Base-by-base conservation (phyloP, 2,113 vertebrate species). In the Ploceus nigricollis region DNA sequence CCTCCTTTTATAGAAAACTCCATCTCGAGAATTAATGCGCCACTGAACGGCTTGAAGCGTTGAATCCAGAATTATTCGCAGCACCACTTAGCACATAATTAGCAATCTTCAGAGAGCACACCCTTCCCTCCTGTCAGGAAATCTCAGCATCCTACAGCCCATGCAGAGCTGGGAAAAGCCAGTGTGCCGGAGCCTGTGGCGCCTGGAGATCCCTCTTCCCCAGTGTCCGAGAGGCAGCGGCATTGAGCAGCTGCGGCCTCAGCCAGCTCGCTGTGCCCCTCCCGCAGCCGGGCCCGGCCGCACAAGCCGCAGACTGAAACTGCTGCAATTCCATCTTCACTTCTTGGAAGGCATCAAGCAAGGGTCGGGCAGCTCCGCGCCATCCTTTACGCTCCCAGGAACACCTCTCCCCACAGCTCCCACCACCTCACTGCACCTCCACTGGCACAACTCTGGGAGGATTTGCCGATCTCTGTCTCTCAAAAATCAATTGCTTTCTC, bases 211-310 rank as follows among this genome's bases (percentile, higher is more conserved):
- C 20, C 35, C 37, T 40, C 6, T 19, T 4, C 6, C 42, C 22
- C 6, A 0, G 15, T 4, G 58, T 53, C 45, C 75, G 1, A 5
- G 20, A 9, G 2, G 3, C 6, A 28, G 33, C 2, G 4, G 50
- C 0, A 1, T n/a, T n/a, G n/a, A n/a, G 2, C 15, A 30, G n/a
- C 4, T 2, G 37, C 0, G 9, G 1, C 39, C 33, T 15, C 9
- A 0, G 1, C 12, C 87, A 11, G 35, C 53, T 14, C 5, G 2
- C 63, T 16, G 18, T 24, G 2, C 45, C 20, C 15, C 21, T 16
- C 25, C 20, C 7, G 3, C 3, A 3, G 25, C 56, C 4, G 4
- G 47, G 80, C 57, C 56, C 1, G 5, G 35, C 47, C 39, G 21
- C 15, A 10, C 35, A 7, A 39, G 42, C 23, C 33, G 64, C 40